phyloP scores from a whole-genome alignment of 2,113 vertebrate genomes.

The Poeciliopsis occidentalis region DNA sequence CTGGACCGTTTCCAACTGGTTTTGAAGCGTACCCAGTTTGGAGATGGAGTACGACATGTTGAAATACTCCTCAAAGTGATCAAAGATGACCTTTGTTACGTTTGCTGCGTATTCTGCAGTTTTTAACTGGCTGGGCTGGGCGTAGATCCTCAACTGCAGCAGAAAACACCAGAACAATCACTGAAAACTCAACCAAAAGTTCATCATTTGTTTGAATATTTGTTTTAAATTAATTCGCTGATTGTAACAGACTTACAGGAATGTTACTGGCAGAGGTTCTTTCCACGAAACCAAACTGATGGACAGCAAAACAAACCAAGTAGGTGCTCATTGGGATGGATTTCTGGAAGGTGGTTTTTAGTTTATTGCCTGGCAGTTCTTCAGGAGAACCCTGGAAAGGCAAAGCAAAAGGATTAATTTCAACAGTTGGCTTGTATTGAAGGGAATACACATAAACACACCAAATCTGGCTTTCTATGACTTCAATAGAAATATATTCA shows the following conservation, averaged over 20 bases:
- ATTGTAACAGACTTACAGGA: constrained; percentile 70
- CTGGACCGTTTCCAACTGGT: background rate
- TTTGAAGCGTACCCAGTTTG: constrained; percentile 86
- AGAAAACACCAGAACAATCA: background rate
- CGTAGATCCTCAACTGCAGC: constrained; percentile 89
- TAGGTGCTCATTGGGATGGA: constrained; percentile 97
- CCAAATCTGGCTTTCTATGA: background rate
- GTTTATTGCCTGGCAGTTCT: constrained; percentile 58
- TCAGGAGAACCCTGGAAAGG: constrained; percentile 63
- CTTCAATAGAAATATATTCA: background rate
- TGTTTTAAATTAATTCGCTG: too few relatives aligned
- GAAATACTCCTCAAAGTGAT: constrained; percentile 94
- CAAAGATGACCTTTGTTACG: constrained; percentile 85
- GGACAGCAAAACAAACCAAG: constrained; percentile 94
- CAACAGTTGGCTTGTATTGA: background rate
- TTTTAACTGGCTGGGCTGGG: constrained; percentile 85
- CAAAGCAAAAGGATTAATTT: background rate
- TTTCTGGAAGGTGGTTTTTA: constrained; percentile 80
- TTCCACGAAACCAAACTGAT: constrained; percentile 79
- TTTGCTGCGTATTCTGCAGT: constrained; percentile 91
- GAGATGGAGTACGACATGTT: constrained; percentile 87
- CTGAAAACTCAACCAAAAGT: background rate
- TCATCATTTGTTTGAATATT: too few relatives aligned
- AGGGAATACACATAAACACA: background rate
- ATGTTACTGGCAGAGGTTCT: constrained; percentile 71